phyloP scores from a whole-genome alignment of 2,888 invertebrate genomes.

The Chymomyza caudatula region DNA sequence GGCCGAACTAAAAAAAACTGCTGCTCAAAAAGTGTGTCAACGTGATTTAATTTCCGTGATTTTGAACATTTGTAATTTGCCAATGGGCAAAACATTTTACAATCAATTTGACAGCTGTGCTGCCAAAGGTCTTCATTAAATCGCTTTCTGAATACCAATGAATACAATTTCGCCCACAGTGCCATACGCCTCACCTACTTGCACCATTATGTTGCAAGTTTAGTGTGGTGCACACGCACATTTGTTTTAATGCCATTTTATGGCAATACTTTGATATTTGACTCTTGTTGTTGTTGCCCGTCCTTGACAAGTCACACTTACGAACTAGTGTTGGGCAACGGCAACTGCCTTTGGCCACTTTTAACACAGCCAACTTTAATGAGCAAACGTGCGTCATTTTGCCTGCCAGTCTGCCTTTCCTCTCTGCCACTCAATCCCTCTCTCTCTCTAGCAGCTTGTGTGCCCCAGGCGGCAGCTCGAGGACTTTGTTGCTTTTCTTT shows the following conservation, averaged over 20 bases:
- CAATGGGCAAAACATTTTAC: conserved; percentile 16
- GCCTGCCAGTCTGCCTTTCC: too few species aligned
- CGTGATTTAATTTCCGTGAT: conserved; percentile 43
- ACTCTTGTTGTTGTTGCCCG: not conserved
- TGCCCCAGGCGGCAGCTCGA: too few species aligned
- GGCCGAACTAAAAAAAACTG: too few species aligned
- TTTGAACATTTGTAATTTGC: conserved; percentile 27
- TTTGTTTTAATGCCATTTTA: conserved; percentile 22
- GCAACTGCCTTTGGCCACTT: conserved; percentile 3
- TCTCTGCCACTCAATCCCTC: too few species aligned
- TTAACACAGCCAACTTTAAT: conserved; percentile 31
- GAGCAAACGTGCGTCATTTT: conserved; percentile 22
- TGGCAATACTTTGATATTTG: conserved; percentile 1
- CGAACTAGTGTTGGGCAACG: not conserved
- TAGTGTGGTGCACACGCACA: not conserved
- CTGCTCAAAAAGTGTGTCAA: too few species aligned
- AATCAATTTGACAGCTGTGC: conserved; percentile 24
- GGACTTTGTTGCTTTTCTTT: conserved; percentile 18
- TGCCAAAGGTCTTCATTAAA: conserved; percentile 26
- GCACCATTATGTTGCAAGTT: not conserved
- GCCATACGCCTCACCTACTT: too few species aligned
- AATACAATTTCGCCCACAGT: too few species aligned
- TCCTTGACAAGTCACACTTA: conserved; percentile 1
- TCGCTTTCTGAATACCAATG: not conserved
- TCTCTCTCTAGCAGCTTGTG: too few species aligned